Evolutionary conservation across 2,888 invertebrate genomes (phyloP), one percentile per base, ranked within the genome.

Genomic region (Augochlorella aurata): DNA sequence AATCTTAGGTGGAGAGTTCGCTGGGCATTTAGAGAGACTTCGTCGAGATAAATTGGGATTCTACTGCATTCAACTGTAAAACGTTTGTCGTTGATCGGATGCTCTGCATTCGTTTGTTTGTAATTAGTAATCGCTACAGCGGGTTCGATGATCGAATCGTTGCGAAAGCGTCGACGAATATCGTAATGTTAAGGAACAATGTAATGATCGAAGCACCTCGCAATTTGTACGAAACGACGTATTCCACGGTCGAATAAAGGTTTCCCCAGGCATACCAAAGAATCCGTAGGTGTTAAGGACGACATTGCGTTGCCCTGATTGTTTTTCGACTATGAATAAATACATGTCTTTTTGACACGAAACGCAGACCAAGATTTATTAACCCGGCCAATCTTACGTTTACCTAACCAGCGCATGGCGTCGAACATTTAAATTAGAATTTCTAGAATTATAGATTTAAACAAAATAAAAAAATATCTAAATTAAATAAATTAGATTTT

Each of bases 231-330:
- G 24, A 45, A 77, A 52, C n/a, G 29, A 16, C 45, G 29, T 50
- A 67, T 54, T 67, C 45, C 18, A 50, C 66, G 58, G 50, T 63
- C 68, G 58, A 66, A 66, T 66, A 24, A 65, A 69, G 29, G 29
- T 72, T 75, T 65, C 71, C 71, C 61, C 63, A 47, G 81, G 75
- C 14, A 72, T 69, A 82, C 82, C 82, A 82, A 82, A 82, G 82
- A 82, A 73, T 72, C 21, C 68, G 50, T 82, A 76, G 72, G 12
- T 21, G 18, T 81, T 82, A 81, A 82, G 81, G 49, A 65, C 69
- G 14, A 68, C 54, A 69, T 44, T 66, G 70, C 58, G 74, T 61
- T 63, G 61, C 21, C 50, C 24, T 16, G 52, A 69, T 52, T 69
- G 14, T 18, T 38, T 45, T 38, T 45, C 29, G 12, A n/a, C 47